Percentiles rank a stretch among this genome's conserved stretches.
phyloP scores from a whole-genome alignment of 1,140 invertebrate species.

The Caenorhabditis tropicalis region DNA sequence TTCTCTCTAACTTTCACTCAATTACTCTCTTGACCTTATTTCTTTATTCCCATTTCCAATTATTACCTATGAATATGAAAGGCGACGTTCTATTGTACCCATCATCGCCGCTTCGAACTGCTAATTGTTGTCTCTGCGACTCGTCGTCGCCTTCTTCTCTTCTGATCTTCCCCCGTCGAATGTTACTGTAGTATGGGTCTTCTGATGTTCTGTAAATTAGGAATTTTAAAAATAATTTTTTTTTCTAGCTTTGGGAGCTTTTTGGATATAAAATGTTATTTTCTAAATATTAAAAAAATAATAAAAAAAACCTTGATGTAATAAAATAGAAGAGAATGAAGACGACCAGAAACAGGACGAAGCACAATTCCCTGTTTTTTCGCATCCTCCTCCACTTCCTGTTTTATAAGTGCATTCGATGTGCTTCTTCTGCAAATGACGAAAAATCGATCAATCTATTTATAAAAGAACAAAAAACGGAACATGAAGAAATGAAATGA shows the following conservation, averaged over 20 bases:
- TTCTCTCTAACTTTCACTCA: background rate
- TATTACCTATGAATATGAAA: constrained; percentile 40
- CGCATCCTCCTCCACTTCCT: background rate
- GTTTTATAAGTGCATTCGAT: background rate
- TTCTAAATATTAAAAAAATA: too few species aligned
- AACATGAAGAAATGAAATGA: background rate
- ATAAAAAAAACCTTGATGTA: background rate
- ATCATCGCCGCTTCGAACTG: background rate
- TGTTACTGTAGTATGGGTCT: constrained; percentile 16
- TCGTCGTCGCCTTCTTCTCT: background rate
- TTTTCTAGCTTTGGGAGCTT: background rate
- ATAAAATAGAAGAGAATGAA: constrained; percentile 33
- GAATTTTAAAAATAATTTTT: background rate
- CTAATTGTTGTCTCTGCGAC: background rate
- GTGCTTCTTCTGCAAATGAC: too few species aligned
- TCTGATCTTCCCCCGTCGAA: background rate
- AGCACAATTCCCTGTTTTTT: background rate
- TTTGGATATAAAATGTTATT: background rate
- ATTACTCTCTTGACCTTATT: background rate
- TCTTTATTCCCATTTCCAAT: background rate
- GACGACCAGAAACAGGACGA: background rate
- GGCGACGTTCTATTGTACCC: constrained; percentile 22
- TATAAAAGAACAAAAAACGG: background rate
- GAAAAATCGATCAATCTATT: too few species aligned
- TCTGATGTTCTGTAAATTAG: background rate